Conservation (phyloP, 2,113 vertebrate genomes). For the Hyaena hyaena region DNA sequence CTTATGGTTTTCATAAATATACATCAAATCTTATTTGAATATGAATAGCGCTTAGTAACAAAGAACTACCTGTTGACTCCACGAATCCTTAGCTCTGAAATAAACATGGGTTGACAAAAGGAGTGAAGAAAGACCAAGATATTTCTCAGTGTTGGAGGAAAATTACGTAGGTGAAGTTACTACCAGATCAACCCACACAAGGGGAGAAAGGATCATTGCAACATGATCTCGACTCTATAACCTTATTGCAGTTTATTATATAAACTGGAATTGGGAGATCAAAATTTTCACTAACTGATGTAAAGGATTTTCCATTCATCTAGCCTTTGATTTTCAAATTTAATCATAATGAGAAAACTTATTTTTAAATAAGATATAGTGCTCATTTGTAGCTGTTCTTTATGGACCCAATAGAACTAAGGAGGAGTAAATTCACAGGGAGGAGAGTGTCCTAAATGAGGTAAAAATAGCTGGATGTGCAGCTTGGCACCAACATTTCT, state of each 20-base stretch:
- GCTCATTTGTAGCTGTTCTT: background rate
- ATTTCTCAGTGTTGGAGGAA: background rate
- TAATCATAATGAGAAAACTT: background rate
- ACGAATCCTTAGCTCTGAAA: constrained; percentile 49
- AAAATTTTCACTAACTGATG: background rate
- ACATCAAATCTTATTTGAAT: background rate
- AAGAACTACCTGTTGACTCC: constrained; percentile 58
- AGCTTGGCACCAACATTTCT: background rate
- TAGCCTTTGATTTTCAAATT: background rate
- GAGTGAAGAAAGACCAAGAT: background rate
- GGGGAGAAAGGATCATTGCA: background rate
- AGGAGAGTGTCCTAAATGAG: background rate
- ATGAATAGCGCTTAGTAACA: constrained; percentile 76
- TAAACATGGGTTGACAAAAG: background rate
- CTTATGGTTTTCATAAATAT: background rate
- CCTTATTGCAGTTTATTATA: background rate
- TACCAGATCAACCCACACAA: background rate
- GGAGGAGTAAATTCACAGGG: background rate
- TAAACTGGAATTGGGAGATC: background rate
- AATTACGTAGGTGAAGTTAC: background rate
- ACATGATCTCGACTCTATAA: background rate
- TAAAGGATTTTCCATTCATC: constrained; percentile 28
- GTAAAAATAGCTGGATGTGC: background rate
- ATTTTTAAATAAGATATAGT: background rate
- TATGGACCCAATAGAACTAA: background rate